Base-by-base conservation (phyloP, 2,113 vertebrate species). In the Deroptyus accipitrinus region DNA sequence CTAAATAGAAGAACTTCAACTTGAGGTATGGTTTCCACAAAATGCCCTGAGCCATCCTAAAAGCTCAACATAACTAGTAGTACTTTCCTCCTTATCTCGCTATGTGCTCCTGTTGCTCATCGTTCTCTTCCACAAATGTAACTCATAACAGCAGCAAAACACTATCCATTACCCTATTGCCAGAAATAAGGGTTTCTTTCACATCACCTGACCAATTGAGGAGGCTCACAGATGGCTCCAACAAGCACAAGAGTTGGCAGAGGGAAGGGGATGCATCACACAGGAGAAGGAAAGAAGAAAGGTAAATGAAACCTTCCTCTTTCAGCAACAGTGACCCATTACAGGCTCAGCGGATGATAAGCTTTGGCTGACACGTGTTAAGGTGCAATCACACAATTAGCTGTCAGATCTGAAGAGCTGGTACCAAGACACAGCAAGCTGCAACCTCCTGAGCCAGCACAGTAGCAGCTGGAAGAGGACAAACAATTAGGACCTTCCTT, bases 381-480 rank as follows among this genome's bases (percentile, higher is more conserved):
- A 77, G 64, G 76, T 2, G 4, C 63, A 92, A 48, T 85, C 74
- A 61, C 83, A 88, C 3, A 1, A 69, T 70, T 12, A 80, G 67
- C 75, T 51, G 83, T 33, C 83, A 83, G 75, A 83, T 80, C 57
- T n/a, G 20, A 86, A 63, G 63, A 78, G 63, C 48, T 69, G 77
- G 69, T 83, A 79, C 57, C 59, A 67, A 83, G 80, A 57, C 59
- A 83, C 13, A 0, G 3, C 62, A 46, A 86, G 76, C 49, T 86
- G 75, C n/a, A 83, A 90, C 31, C 6, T 25, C 91, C 95, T 86
- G 91, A 97, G 95, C 83, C 86, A 96, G 95, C 96, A 93, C n/a
- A 94, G 59, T 67, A 90, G 35, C 63, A 86, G 83, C n/a, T 90
- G 63, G 76, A 81, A 82, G 44, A 80, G 73, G 51, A 90, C 81